A percentile compares a stretch with the other conserved stretches of the same genome.
Conservation (phyloP, 2,888 invertebrate species). For the Melanchra persicariae region DNA sequence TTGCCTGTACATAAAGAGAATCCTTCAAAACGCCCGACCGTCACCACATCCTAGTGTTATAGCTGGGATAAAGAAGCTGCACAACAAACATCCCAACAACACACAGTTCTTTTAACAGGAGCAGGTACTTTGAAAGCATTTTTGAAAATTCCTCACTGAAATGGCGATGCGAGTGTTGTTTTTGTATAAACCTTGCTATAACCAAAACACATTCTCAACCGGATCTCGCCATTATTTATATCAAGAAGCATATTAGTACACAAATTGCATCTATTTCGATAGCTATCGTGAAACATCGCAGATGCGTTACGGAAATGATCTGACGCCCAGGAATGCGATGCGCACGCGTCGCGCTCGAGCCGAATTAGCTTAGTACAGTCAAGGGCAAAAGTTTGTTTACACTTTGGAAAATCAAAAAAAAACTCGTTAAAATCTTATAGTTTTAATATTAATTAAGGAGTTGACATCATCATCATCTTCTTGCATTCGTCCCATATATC, state of each 20-base stretch:
- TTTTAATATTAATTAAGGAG: no score
- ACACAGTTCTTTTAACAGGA: no score
- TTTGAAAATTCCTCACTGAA: background rate
- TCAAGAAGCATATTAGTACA: constrained; percentile 12
- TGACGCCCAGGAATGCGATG: constrained; percentile 52
- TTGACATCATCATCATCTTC: no score
- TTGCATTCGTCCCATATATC: no score
- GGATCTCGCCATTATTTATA: constrained; percentile 6
- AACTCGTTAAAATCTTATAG: background rate
- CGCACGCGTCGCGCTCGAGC: constrained; percentile 44
- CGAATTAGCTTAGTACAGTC: constrained; percentile 17
- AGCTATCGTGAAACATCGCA: constrained; percentile 30
- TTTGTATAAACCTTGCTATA: background rate
- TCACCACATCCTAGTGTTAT: no score
- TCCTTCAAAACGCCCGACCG: no score
- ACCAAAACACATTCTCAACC: background rate
- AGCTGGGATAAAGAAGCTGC: no score
- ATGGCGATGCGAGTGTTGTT: no score
- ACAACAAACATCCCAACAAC: no score
- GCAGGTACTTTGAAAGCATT: background rate
- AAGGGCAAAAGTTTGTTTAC: background rate
- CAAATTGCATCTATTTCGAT: constrained; percentile 47
- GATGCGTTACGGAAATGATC: constrained; percentile 59
- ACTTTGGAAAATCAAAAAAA: background rate
- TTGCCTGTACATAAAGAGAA: no score